A percentile compares a stretch with the other conserved stretches of the same genome.
Conservation (phyloP, 2,888 invertebrate species). For the Gonocerus acuteangulatus region DNA sequence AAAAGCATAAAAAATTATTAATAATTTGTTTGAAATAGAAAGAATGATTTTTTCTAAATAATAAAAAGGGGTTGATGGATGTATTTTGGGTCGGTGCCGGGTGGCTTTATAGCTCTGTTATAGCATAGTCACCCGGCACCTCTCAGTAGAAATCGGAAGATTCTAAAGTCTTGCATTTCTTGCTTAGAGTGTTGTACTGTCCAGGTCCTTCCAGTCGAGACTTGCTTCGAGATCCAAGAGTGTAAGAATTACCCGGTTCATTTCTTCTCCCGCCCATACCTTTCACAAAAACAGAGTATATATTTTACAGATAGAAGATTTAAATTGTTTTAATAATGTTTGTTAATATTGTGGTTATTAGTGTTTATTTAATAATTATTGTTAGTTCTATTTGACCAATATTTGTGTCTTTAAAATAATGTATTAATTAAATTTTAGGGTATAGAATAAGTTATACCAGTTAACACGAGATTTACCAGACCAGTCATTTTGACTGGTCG, state of each 20-base stretch:
- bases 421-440: no score
- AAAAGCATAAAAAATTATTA: not conserved
- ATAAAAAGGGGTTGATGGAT: not conserved
- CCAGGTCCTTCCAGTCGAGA: slow-evolving; percentile 54
- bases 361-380: not conserved
- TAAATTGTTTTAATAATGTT: slow-evolving; percentile 9
- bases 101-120: slow-evolving; percentile 32
- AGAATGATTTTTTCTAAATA: not conserved
- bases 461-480: no score
- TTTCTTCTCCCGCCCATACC: slow-evolving; percentile 39
- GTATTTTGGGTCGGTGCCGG: slow-evolving; percentile 25
- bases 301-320: no score
- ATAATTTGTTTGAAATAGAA: not conserved
- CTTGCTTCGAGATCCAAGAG: slow-evolving; percentile 57
- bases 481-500: no score
- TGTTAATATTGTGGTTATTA: not conserved
- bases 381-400: no score
- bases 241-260: slow-evolving; percentile 45
- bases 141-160: slow-evolving; percentile 92
- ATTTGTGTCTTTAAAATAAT: no score
- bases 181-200: slow-evolving; percentile 91
- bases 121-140: slow-evolving; percentile 39
- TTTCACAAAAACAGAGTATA: slow-evolving; percentile 3
- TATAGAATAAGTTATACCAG: no score
- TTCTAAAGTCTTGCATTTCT: slow-evolving; percentile 91